Evolutionary conservation across 2,888 invertebrate species (phyloP).

Genomic region (Tortrix viridana): DNA sequence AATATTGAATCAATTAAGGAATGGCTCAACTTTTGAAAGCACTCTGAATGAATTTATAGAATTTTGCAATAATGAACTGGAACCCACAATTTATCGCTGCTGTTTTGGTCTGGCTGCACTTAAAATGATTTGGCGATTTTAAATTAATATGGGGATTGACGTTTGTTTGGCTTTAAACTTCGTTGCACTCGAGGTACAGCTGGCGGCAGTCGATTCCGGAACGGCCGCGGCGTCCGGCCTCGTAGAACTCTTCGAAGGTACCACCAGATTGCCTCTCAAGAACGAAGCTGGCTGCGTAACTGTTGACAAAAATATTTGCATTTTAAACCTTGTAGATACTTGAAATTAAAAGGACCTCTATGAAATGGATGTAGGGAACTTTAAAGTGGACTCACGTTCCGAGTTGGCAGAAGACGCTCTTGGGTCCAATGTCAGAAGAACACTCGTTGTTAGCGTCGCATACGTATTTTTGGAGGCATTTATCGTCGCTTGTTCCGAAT

Average conservation of each 20-base stretch:
- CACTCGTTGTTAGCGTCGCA: constrained; percentile 96
- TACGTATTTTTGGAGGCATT: constrained; percentile 93
- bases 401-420: constrained; percentile 95
- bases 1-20: constrained; percentile 43
- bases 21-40: constrained; percentile 31
- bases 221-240: constrained; percentile 93
- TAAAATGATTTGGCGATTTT: constrained; percentile 30
- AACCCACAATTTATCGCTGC: constrained; percentile 12
- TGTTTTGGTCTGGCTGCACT: constrained; percentile 27
- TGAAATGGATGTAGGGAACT: background rate
- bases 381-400: constrained; percentile 90
- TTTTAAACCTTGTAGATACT: too few relatives aligned
- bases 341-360: too few relatives aligned
- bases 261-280: constrained; percentile 90
- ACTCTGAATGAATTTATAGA: constrained; percentile 40
- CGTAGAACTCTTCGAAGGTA: constrained; percentile 91
- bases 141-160: constrained; percentile 35
- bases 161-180: constrained; percentile 85
- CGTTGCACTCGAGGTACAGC: constrained; percentile 94
- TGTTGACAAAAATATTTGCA: constrained; percentile 56
- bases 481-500: constrained; percentile 89
- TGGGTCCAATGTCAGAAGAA: constrained; percentile 90
- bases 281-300: constrained; percentile 94
- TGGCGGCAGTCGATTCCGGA: constrained; percentile 94
- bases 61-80: constrained; percentile 34